A percentile compares a stretch with the other conserved stretches of the same genome.
phyloP scores from a whole-genome alignment of 2,113 vertebrate species.

The Rhinoderma darwinii region DNA sequence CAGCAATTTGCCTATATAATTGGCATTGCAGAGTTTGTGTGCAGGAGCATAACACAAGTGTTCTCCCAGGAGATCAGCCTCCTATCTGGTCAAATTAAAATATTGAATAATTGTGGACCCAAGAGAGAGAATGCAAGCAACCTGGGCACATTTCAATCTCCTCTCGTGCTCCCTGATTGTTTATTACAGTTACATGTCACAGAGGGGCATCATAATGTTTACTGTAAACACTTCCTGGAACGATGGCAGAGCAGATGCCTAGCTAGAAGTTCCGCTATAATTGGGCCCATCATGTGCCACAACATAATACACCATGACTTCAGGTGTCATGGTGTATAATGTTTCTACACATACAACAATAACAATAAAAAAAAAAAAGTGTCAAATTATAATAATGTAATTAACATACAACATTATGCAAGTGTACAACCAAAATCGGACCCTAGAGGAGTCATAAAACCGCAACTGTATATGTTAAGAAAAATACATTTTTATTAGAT shows the following conservation, averaged over 20 bases:
- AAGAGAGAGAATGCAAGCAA: conserved; percentile 31
- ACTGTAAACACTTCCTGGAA: conserved; percentile 20
- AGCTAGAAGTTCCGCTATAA: not conserved
- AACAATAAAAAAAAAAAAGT: not conserved
- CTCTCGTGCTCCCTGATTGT: conserved; percentile 14
- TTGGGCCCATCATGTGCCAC: not conserved
- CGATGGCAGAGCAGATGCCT: not conserved
- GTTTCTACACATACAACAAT: not conserved
- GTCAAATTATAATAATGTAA: not conserved
- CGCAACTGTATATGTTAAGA: too few species aligned
- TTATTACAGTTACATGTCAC: conserved; percentile 26
- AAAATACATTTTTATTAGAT: too few species aligned
- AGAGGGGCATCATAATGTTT: conserved; percentile 21
- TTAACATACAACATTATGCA: too few species aligned
- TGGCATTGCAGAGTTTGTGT: conserved; percentile 37
- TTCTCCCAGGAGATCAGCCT: conserved; percentile 55
- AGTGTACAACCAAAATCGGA: too few species aligned
- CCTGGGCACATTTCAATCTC: conserved; percentile 13
- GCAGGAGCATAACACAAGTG: conserved; percentile 53
- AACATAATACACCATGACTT: too few species aligned
- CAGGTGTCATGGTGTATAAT: not conserved
- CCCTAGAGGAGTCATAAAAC: too few species aligned
- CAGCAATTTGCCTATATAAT: conserved; percentile 55
- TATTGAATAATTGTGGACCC: conserved; percentile 57
- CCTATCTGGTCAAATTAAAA: conserved; percentile 60